Evolutionary conservation across 2,113 vertebrate species (phyloP).

Genomic region (Tetrax tetrax): DNA sequence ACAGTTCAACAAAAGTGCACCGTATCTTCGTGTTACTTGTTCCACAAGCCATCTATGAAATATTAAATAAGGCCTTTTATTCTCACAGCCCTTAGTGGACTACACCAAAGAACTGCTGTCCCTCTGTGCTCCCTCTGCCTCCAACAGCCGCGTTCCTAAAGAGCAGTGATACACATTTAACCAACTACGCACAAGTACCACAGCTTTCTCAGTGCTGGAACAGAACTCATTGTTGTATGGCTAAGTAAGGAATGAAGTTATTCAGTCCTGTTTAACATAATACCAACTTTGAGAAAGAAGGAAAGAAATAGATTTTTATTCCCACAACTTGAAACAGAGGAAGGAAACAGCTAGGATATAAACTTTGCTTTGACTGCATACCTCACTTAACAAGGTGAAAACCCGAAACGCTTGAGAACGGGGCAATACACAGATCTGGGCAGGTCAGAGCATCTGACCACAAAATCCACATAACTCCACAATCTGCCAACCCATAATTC

Average conservation of each 20-base stretch:
- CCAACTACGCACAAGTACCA: fast-evolving
- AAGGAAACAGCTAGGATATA: not conserved
- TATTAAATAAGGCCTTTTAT: not conserved
- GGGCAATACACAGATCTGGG: not conserved
- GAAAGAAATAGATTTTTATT: not conserved
- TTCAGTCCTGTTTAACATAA: not conserved
- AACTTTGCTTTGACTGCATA: not conserved
- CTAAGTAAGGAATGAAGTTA: not conserved
- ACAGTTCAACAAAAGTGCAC: not conserved
- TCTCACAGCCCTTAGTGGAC: not conserved
- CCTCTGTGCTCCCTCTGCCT: not conserved
- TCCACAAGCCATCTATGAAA: not conserved
- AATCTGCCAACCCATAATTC: not conserved
- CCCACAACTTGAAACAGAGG: not conserved
- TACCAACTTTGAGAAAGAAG: not conserved
- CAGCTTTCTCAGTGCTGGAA: fast-evolving
- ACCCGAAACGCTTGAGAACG: not conserved
- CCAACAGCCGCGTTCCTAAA: not conserved
- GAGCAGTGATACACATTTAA: fast-evolving
- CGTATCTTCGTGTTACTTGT: not conserved
- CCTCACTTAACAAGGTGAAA: not conserved
- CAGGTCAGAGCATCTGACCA: not conserved
- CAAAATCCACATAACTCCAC: not conserved
- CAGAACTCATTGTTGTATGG: not conserved
- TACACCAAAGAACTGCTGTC: not conserved